Evolutionary conservation across 1,140 invertebrate species (phyloP).

Genomic region (Lordiphosa stackelbergi): DNA sequence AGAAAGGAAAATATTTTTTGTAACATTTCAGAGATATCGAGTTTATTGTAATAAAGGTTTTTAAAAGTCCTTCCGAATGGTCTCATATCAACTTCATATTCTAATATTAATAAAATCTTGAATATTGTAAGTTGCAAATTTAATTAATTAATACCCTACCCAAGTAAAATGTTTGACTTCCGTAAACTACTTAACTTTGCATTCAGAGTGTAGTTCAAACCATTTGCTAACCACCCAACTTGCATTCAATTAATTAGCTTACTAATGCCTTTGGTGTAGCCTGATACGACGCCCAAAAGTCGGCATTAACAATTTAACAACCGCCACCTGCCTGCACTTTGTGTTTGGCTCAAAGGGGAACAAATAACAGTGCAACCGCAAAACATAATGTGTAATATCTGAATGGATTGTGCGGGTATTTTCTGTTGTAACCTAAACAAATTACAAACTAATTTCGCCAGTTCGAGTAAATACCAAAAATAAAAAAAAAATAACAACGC

Average conservation of each 20-base stretch:
- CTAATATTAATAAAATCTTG: too few species aligned
- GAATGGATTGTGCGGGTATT: slow-evolving; percentile 48
- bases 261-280: slow-evolving; percentile 4
- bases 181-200: too few species aligned
- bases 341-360: slow-evolving; percentile 17
- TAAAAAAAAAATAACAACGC: slow-evolving; percentile 17
- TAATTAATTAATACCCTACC: too few species aligned
- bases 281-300: slow-evolving; percentile 39
- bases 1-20: too few species aligned
- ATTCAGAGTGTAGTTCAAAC: too few species aligned
- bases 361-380: slow-evolving; percentile 43
- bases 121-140: too few species aligned
- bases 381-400: slow-evolving; percentile 58
- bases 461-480: slow-evolving; percentile 25
- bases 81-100: too few species aligned
- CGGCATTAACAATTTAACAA: slow-evolving; percentile 50
- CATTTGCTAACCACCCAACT: too few species aligned
- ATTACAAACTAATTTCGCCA: slow-evolving; percentile 60
- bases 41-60: too few species aligned
- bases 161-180: too few species aligned
- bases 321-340: slow-evolving; percentile 6
- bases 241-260: slow-evolving; percentile 49
- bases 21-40: too few species aligned
- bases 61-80: too few species aligned
- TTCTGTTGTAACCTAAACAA: slow-evolving; percentile 59